Evolutionary conservation across 2,113 vertebrate genomes (phyloP), one percentile per base, ranked within the genome.

Genomic region (Sinocyclocheilus rhinocerous): DNA sequence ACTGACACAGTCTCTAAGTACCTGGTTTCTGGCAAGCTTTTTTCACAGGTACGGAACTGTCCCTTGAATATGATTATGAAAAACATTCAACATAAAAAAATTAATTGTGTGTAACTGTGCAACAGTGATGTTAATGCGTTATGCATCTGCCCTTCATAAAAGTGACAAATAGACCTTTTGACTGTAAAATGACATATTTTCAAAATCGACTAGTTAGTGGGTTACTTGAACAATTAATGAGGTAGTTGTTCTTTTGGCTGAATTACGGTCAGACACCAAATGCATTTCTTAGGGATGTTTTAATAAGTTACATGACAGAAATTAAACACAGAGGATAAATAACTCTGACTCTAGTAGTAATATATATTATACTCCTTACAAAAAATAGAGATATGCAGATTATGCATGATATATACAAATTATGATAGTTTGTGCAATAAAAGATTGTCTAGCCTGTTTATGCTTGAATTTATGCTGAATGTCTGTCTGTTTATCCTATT

Each of bases 1-100:
- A 84, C 69, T 7, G 33, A 81, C n/a, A 15, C 10, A 77, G 85
- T 73, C 12, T 73, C 39, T 45, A 57, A 61, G 65, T 50, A 81
- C 26, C 16, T 22, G 8, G 70, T 59, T 80, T 63, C 50, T 63
- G 10, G 16, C 26, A 7, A 22, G 75, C 3, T 55, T 77, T 52
- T 55, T 20, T n/a, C 3, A 26, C 16, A 77, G 26, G 48, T 55
- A 11, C 1, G 26, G 15, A 55, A 75, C 18, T 61, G 8, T 39
- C 20, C 20, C 9, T 59, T 13, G 16, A 79, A 29, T 79, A 6
- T 36, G 33, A 18, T 59, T 13, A 36, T 42, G 50, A 45, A 76
- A 76, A 26, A 8, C n/a, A 50, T 76, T 15, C 50, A 24, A 26
- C 73, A 36, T 1, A 18, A 33, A 33, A 29, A 29, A 13, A 6